Evolutionary conservation across 2,113 vertebrate species (phyloP).

Genomic region (Microtus montanus): DNA sequence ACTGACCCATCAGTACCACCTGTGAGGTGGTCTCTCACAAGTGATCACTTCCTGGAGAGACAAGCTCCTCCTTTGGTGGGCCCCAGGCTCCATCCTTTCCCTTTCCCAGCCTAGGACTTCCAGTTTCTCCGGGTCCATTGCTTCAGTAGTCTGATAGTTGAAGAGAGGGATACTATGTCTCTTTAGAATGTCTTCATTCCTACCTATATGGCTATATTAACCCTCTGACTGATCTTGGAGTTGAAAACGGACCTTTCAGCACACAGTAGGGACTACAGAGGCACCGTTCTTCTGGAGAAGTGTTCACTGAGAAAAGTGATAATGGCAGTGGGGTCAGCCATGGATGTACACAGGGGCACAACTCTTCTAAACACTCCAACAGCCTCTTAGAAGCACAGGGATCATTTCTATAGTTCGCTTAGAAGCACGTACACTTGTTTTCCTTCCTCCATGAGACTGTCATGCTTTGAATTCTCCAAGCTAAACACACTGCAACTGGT

Average conservation of each 20-base stretch:
- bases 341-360: neutral
- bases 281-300: neutral
- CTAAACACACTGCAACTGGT: conserved; percentile 56
- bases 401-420: no score
- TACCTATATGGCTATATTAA: neutral
- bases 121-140: neutral
- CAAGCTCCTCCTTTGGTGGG: neutral
- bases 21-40: neutral
- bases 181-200: neutral
- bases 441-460: conserved; percentile 40
- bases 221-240: neutral
- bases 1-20: neutral
- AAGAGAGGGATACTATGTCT: neutral
- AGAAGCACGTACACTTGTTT: conserved; percentile 52
- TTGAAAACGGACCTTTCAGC: neutral
- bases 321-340: neutral
- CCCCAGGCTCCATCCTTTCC: neutral
- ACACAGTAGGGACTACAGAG: neutral
- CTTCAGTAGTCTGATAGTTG: neutral
- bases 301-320: neutral
- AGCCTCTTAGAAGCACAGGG: neutral
- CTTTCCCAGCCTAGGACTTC: neutral
- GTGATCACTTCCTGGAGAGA: neutral
- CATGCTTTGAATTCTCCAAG: conserved; percentile 58
- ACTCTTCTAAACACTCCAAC: neutral